Evolutionary conservation across 2,113 vertebrate species (phyloP), one percentile per base, ranked within the genome.

Genomic region (Willisornis vidua): DNA sequence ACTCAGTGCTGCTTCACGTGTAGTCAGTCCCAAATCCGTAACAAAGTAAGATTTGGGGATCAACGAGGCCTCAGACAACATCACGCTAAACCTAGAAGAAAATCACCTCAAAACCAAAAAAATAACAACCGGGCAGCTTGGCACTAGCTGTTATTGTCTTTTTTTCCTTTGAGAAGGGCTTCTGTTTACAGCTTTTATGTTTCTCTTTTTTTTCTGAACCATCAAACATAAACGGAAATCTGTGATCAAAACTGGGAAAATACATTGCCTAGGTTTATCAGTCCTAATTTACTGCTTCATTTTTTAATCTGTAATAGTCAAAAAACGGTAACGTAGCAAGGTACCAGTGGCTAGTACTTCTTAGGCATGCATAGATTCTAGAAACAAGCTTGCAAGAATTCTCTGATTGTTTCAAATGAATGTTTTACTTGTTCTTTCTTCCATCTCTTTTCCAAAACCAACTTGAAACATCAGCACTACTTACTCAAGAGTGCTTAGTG

Each of bases 1-100:
- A 98, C 85, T 81, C 99, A 98, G 96, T 99, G 99, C 97, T 99
- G 99, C 94, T 84, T 98, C 97, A 99, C 99, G 0, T 99, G 99
- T 91, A 81, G 77, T 14, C 94, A 96, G 45, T 96, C 89, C 39
- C 94, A 49, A 14, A 16, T 65, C 41, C 25, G 3, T 55, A 91
- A 66, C 24, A 85, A 95, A 85, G 83, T 54, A 70, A 81, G 96
- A 93, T 74, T 77, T 1, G 85, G 82, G 80, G 96, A 92, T 80
- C 95, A 37, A 26, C 88, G 7, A 66, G 39, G 31, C 19, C 78
- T 91, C 80, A 92, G 78, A 76, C 95, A 90, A 55, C 78, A 83
- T 63, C 66, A 41, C 43, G 29, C 31, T 78, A 84, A 94, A 55
- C 61, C 89, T 52, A 75, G 84, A 85, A 96, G 62, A 79, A 96